Conservation (phyloP, 2,113 vertebrate genomes). For the Fulmarus glacialis region DNA sequence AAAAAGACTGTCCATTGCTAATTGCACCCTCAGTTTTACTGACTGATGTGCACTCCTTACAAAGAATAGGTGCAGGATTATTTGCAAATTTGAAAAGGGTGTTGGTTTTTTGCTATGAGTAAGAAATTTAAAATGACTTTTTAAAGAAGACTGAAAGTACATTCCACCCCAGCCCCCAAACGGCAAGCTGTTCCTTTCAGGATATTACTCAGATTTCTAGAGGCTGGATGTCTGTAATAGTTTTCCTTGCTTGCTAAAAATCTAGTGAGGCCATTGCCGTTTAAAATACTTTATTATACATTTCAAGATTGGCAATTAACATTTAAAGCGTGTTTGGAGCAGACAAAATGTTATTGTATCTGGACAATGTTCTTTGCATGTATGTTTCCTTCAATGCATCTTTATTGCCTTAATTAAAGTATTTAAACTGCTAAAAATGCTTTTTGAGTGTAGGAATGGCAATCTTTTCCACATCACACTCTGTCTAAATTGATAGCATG, state of each 20-base stretch:
- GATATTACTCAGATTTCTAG: constrained; percentile 11
- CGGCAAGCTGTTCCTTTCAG: neutral
- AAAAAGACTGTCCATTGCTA: neutral
- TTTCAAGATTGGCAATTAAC: constrained; percentile 15
- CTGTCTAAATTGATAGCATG: neutral
- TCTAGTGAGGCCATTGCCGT: neutral
- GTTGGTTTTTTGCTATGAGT: neutral
- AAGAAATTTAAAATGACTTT: neutral
- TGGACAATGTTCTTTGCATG: neutral
- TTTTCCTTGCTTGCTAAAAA: neutral
- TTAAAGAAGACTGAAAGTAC: neutral
- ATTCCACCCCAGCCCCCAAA: neutral
- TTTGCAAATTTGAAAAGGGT: neutral
- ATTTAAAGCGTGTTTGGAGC: neutral
- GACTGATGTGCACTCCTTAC: neutral
- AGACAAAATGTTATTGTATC: neutral
- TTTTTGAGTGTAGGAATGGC: neutral
- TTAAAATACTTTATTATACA: neutral
- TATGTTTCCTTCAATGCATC: neutral
- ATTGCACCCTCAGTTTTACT: neutral
- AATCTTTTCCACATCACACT: neutral
- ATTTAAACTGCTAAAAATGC: neutral
- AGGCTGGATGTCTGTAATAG: neutral
- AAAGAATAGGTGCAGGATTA: neutral
- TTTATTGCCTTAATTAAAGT: constrained; percentile 32